Conservation (phyloP, 2,797 vertebrate genomes). For the Champsocephalus gunnari region DNA sequence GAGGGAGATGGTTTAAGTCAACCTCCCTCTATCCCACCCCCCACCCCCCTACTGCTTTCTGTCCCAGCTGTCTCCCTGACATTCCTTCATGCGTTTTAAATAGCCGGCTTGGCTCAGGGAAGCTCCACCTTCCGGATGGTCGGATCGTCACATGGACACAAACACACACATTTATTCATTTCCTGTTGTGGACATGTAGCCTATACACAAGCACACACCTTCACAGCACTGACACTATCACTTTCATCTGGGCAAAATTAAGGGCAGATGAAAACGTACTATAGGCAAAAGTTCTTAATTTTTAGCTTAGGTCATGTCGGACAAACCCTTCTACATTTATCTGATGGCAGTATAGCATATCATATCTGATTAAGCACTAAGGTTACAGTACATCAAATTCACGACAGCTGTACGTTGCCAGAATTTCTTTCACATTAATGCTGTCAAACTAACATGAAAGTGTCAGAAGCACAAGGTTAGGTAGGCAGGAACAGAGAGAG, state of each 20-base stretch:
- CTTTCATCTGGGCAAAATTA: too few relatives aligned
- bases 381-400: background rate
- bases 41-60: background rate
- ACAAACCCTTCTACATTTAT: background rate
- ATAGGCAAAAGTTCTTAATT: background rate
- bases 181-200: background rate
- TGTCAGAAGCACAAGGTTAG: too few relatives aligned
- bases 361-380: background rate
- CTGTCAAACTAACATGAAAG: too few relatives aligned
- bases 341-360: background rate
- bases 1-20: constrained; percentile 25
- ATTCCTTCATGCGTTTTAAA: constrained; percentile 83
- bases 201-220: too few relatives aligned
- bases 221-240: too few relatives aligned
- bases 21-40: background rate
- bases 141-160: constrained; percentile 42
- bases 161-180: background rate
- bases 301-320: background rate
- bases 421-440: too few relatives aligned
- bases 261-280: too few relatives aligned
- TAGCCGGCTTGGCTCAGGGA: constrained; percentile 67
- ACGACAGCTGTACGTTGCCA: background rate
- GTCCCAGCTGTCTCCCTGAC: constrained; percentile 80
- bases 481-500: too few relatives aligned
- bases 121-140: constrained; percentile 30